Evolutionary conservation across 2,113 vertebrate species (phyloP).

Genomic region (Cygnus atratus): DNA sequence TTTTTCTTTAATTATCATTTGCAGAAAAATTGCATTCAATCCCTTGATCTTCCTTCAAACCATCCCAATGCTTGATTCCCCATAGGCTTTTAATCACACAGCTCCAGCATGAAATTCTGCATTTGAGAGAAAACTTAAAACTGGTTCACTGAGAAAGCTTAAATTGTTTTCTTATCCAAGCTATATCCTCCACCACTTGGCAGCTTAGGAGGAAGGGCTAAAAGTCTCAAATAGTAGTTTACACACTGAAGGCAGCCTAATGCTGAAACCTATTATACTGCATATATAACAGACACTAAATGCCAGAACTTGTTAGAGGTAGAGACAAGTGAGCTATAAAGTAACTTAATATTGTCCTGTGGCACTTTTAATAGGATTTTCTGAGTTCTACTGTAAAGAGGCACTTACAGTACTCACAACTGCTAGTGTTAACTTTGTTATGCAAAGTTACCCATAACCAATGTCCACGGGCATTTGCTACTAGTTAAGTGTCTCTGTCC

Average conservation of each 20-base stretch:
- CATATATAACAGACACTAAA: background rate
- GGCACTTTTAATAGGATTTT: background rate
- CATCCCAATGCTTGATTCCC: constrained; percentile 30
- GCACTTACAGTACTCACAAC: background rate
- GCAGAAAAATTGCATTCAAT: constrained; percentile 41
- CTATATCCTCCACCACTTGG: background rate
- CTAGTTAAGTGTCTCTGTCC: background rate
- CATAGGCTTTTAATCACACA: constrained; percentile 42
- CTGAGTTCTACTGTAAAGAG: background rate
- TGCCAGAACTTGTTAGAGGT: background rate
- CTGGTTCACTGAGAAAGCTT: constrained; percentile 52
- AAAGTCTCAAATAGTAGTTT: background rate
- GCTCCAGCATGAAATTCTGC: background rate
- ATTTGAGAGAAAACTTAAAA: constrained; percentile 34
- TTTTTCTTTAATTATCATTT: constrained; percentile 65
- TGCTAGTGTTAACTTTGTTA: background rate
- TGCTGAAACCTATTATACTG: background rate
- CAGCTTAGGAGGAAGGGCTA: background rate
- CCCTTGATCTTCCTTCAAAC: constrained; percentile 69
- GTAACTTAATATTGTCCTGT: background rate
- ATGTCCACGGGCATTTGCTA: background rate
- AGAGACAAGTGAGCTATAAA: background rate
- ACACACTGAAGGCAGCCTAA: background rate
- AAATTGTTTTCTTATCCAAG: background rate
- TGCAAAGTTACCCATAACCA: background rate